Base-by-base conservation (phyloP, 2,888 invertebrate species). In the Drosophila gaucha region DNA sequence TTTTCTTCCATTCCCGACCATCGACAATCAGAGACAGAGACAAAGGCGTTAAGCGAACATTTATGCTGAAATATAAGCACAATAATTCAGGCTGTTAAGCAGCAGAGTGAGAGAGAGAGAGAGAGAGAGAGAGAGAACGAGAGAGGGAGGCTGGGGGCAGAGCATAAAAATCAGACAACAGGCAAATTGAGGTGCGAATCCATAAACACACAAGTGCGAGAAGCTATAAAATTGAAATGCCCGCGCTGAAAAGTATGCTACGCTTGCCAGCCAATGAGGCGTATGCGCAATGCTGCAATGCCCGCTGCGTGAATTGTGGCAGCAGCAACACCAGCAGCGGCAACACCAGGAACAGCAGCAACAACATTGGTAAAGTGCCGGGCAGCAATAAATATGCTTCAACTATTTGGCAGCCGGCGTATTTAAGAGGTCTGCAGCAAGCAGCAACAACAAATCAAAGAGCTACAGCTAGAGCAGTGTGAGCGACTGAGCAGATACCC, bases 61-160 rank as follows among this genome's bases (percentile, higher is more conserved):
- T 90, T 89, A 70, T 74, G 79, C 74, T 89, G 88, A 90, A 89
- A 90, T 90, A 90, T 89, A 89, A 88, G 82, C 80, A 80, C 89
- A 91, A 91, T 90, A 91, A 90, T 89, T 88, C 49, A 39, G 35
- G n/a, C n/a, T n/a, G n/a, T n/a, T n/a, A n/a, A 30, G 22, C 9
- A 12, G n/a, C 3, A 18, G 16, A 26, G 12, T 2, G 9, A 24
- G 24, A 20, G 3, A 22, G 2, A 24, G n/a, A n/a, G 41, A 10
- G 26, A 1, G n/a, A 12, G n/a, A 18, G 8, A 6, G 28, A 18
- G 6, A 9, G 43, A 16, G 10, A 2, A 22, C 1, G 24, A 9
- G 24, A 6, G 39, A 9, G n/a, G 14, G 44, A 38, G 50, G 8
- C n/a, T 39, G n/a, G 26, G 4, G 14, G 38, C 30, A 16, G 6